Percentiles rank a stretch among this genome's conserved stretches.
Evolutionary conservation across 2,113 vertebrate species (phyloP).

Genomic region (Gila orcuttii): DNA sequence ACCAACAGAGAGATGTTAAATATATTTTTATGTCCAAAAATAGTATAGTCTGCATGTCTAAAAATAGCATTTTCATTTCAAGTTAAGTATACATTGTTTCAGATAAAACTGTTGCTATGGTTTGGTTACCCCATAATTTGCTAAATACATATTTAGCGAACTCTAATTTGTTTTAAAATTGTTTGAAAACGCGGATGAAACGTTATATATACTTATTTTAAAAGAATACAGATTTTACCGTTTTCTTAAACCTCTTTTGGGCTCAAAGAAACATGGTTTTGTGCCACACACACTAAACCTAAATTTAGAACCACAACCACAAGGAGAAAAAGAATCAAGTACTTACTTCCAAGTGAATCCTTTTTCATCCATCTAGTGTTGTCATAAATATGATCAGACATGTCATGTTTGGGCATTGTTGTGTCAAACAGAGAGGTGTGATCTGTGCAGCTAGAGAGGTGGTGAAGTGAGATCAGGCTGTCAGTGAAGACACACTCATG

Average conservation of each 20-base stretch:
- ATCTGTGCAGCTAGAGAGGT: neutral
- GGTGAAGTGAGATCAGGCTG: too few relatives aligned
- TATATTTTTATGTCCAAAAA: neutral
- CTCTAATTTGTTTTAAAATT: too few relatives aligned
- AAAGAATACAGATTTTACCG: neutral
- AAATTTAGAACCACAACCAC: neutral
- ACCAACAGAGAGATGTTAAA: neutral
- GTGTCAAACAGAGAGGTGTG: neutral
- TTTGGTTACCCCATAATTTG: neutral
- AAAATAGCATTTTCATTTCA: neutral
- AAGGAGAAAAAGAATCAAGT: neutral
- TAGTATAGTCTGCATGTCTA: neutral
- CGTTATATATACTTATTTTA: neutral
- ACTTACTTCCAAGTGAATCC: neutral
- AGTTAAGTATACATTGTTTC: neutral
- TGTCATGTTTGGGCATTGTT: neutral
- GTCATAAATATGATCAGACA: conserved; percentile 22
- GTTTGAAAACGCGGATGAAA: neutral
- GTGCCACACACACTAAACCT: neutral
- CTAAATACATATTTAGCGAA: too few relatives aligned
- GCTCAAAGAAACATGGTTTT: neutral
- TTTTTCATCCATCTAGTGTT: conserved; percentile 18
- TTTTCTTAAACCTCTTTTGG: neutral
- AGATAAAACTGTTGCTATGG: neutral
- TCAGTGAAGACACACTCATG: neutral